Conservation (phyloP, 1,140 invertebrate species). For the Pogonus chalceus region DNA sequence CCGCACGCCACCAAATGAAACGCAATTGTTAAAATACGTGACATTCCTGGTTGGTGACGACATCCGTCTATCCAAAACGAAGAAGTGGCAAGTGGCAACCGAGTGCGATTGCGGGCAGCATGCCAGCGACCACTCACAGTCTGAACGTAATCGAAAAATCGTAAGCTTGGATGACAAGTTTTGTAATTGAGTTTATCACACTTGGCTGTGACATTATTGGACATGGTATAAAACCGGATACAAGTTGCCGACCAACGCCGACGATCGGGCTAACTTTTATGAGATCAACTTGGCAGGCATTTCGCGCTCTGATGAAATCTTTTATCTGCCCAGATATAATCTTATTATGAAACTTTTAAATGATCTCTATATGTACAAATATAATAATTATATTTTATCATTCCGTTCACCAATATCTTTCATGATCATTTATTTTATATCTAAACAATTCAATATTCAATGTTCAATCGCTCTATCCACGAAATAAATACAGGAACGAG, state of each 20-base stretch:
- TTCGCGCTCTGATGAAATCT: not conserved
- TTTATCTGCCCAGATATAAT: not conserved
- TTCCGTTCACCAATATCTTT: too few species aligned
- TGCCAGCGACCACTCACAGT: not conserved
- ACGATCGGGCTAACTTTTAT: not conserved
- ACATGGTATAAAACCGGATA: not conserved
- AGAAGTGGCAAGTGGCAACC: too few species aligned
- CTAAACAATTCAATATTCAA: too few species aligned
- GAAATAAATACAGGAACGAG: not conserved
- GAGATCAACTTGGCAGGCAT: not conserved
- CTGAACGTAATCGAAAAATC: slow-evolving; percentile 2
- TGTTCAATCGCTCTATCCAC: too few species aligned
- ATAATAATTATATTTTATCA: not conserved
- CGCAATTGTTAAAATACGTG: not conserved
- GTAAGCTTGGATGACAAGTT: not conserved
- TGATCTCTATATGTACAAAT: not conserved
- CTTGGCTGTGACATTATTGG: slow-evolving; percentile 4
- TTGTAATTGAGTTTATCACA: slow-evolving; percentile 5
- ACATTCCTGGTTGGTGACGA: not conserved
- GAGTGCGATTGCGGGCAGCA: not conserved
- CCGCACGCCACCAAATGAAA: not conserved
- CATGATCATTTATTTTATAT: too few species aligned
- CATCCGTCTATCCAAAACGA: not conserved
- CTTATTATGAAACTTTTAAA: not conserved
- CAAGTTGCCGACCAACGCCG: not conserved